Conservation (phyloP, 2,113 vertebrate species). For the Tragelaphus imberbis region DNA sequence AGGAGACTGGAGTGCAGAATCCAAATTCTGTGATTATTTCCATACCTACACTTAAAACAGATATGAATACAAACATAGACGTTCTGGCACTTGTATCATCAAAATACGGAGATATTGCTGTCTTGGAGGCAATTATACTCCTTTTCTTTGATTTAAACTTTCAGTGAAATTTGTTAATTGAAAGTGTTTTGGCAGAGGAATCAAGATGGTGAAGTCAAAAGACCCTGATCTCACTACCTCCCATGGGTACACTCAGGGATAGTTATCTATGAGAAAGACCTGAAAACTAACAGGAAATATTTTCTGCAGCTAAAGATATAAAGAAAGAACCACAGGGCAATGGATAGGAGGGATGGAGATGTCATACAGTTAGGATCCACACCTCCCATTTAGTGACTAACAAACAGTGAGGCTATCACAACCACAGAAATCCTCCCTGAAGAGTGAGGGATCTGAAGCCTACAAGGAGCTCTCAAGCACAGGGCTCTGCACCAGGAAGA, state of each 20-base stretch:
- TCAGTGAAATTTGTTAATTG: neutral
- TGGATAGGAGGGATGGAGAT: neutral
- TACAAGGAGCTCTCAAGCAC: neutral
- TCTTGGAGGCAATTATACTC: neutral
- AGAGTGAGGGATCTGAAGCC: neutral
- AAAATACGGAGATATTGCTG: neutral
- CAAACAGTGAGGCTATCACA: neutral
- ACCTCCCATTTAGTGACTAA: neutral
- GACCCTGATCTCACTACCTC: neutral
- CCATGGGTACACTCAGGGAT: neutral
- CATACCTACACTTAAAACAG: neutral
- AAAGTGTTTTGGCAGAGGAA: neutral
- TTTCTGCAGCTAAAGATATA: neutral
- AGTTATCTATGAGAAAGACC: neutral
- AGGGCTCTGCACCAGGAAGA: neutral
- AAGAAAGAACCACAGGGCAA: neutral
- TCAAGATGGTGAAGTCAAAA: neutral
- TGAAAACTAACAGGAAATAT: neutral
- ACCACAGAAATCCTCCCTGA: neutral
- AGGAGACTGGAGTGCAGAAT: neutral
- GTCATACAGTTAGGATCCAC: neutral
- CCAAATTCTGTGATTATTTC: neutral
- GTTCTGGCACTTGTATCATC: neutral
- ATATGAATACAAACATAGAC: neutral
- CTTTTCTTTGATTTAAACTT: neutral